These are phyloP conservation scores for Erebia aethiops DNA, from an alignment of 2,888 invertebrate species.

Conservation along the genomic window DNA sequence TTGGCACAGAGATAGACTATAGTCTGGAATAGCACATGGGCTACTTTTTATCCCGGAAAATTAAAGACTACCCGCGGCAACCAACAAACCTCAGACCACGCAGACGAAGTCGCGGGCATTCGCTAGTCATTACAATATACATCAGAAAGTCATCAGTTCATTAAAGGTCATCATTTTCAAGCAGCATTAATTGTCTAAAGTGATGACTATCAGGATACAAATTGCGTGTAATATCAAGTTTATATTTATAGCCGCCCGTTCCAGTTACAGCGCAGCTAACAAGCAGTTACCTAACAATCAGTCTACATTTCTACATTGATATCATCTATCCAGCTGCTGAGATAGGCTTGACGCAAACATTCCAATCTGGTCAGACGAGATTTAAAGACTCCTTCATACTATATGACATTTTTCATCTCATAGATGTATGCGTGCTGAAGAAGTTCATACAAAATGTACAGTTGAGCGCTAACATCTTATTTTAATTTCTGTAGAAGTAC, in stretches of 20 bases:
- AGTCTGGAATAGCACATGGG: too few relatives aligned
- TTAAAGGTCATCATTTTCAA: not conserved
- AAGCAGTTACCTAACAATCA: slow-evolving; percentile 42
- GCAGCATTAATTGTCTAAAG: slow-evolving; percentile 18
- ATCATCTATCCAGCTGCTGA: slow-evolving; percentile 37
- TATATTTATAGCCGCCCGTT: slow-evolving; percentile 24
- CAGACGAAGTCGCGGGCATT: too few relatives aligned
- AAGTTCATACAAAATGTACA: not conserved
- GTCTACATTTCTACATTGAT: slow-evolving; percentile 41
- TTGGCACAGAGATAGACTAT: too few relatives aligned
- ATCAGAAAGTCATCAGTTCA: too few relatives aligned
- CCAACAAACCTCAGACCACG: too few relatives aligned
- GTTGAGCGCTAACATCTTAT: too few relatives aligned
- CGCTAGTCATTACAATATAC: too few relatives aligned
- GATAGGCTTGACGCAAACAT: slow-evolving; percentile 18
- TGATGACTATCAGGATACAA: slow-evolving; percentile 17
- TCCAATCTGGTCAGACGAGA: slow-evolving; percentile 17
- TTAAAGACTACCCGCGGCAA: too few relatives aligned
- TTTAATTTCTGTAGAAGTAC: too few relatives aligned
- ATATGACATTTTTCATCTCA: not conserved
- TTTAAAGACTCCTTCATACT: slow-evolving; percentile 11
- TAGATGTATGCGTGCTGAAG: not conserved
- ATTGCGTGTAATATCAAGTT: slow-evolving; percentile 26
- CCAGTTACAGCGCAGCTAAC: slow-evolving; percentile 31
- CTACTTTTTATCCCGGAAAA: too few relatives aligned